These are phyloP conservation scores for Neolamprologus ventralis DNA, from an alignment of 2,113 vertebrate species.

Conservation along the genomic window DNA sequence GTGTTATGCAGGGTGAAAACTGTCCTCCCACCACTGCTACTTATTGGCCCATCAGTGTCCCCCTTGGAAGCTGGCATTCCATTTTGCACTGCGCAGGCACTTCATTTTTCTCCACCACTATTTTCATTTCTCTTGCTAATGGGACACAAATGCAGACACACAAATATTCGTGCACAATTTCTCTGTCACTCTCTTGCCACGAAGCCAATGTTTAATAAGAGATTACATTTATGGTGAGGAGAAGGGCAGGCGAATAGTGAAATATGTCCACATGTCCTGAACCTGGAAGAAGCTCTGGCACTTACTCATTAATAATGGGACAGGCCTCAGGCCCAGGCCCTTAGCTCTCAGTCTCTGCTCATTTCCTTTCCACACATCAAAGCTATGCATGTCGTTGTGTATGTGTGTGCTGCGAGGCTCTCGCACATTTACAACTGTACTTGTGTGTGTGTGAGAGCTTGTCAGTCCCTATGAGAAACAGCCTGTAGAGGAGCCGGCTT, in stretches of 20 bases:
- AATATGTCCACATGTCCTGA: slow-evolving; percentile 56
- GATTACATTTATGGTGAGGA: slow-evolving; percentile 56
- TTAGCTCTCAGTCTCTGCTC: slow-evolving; percentile 51
- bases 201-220: slow-evolving; percentile 51
- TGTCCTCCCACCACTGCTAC: slow-evolving; percentile 42
- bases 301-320: slow-evolving; percentile 66
- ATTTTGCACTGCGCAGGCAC: slow-evolving; percentile 24
- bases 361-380: slow-evolving; percentile 62
- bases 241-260: slow-evolving; percentile 32
- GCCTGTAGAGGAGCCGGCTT: slow-evolving; percentile 45
- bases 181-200: slow-evolving; percentile 1
- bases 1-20: slow-evolving; percentile 35
- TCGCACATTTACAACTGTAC: background rate
- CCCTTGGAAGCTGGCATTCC: slow-evolving; percentile 26
- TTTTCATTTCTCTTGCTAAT: slow-evolving; percentile 20
- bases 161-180: slow-evolving; percentile 15
- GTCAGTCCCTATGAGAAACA: slow-evolving; percentile 46
- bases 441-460: background rate
- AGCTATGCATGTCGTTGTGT: background rate
- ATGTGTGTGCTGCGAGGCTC: background rate
- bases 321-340: slow-evolving; percentile 42
- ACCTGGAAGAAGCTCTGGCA: slow-evolving; percentile 33
- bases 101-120: slow-evolving; percentile 28
- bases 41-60: slow-evolving; percentile 47
- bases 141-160: background rate